Percentiles rank a stretch among this genome's conserved stretches.
phyloP scores from a whole-genome alignment of 2,797 vertebrate genomes.

The Alfaro cultratus region DNA sequence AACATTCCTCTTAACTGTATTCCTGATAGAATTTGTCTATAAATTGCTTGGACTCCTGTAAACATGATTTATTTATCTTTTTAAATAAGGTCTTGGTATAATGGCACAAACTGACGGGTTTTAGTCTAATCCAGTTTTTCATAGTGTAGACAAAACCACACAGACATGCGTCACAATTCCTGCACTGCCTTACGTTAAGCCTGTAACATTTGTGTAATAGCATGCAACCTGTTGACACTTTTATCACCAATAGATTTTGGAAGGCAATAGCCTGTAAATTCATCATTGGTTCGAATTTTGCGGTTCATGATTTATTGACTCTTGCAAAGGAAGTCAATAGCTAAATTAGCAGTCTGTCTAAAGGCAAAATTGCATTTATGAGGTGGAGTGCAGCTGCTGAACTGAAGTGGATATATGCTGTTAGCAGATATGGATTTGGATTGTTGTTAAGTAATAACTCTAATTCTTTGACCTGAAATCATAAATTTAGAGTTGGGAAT shows the following conservation, averaged over 20 bases:
- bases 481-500: constrained; percentile 21
- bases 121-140: not conserved
- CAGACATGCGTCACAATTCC: not conserved
- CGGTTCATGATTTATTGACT: constrained; percentile 72
- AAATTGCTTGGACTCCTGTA: not conserved
- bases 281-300: constrained; percentile 57
- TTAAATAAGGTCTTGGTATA: not conserved
- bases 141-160: not conserved
- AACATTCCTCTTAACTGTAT: too few relatives aligned
- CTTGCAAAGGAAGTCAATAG: constrained; percentile 69
- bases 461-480: constrained; percentile 27
- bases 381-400: constrained; percentile 45
- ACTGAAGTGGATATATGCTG: constrained; percentile 43
- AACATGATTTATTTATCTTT: not conserved
- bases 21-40: not conserved
- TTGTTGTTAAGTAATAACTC: constrained; percentile 26
- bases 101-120: too few relatives aligned
- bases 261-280: constrained; percentile 53
- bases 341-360: constrained; percentile 77
- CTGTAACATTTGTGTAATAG: constrained; percentile 60
- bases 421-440: constrained; percentile 20
- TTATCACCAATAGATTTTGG: constrained; percentile 75
- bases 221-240: constrained; percentile 73
- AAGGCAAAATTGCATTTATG: constrained; percentile 76
- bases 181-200: constrained; percentile 14